Conservation (phyloP, 2,113 vertebrate species). For the Myiagra hebetior region DNA sequence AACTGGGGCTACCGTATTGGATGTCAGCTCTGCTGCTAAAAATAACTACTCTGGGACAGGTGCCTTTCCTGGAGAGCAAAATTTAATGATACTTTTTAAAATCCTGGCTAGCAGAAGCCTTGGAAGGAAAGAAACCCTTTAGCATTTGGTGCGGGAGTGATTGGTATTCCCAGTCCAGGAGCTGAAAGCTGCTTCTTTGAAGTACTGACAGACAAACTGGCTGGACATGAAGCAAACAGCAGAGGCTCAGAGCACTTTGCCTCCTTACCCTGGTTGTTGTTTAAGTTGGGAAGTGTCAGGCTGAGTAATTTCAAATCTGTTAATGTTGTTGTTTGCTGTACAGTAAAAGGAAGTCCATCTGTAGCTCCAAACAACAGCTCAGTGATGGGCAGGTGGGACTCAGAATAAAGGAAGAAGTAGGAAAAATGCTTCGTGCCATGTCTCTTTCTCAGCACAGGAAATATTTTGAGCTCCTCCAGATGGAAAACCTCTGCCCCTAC, state of each 20-base stretch:
- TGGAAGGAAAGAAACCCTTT: background rate
- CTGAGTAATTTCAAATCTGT: background rate
- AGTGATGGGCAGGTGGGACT: background rate
- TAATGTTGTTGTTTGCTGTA: background rate
- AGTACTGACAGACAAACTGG: background rate
- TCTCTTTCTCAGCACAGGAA: background rate
- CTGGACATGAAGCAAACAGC: background rate
- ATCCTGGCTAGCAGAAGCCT: background rate
- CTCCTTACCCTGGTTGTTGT: background rate
- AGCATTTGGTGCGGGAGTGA: background rate
- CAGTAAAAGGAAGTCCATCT: background rate
- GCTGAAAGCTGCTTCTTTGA: background rate
- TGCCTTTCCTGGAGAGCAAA: slow-evolving; percentile 28
- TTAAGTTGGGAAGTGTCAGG: background rate
- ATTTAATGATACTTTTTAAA: background rate
- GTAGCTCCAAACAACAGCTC: background rate
- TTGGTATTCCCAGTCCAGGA: background rate
- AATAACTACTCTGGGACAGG: slow-evolving; percentile 30
- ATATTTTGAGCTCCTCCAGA: background rate
- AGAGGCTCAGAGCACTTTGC: background rate
- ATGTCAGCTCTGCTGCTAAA: slow-evolving; percentile 20
- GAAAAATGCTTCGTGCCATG: background rate
- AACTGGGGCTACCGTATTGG: slow-evolving; percentile 1
- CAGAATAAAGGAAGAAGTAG: background rate
- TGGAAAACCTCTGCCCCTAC: accelerated